phyloP scores from a whole-genome alignment of 1,140 invertebrate genomes.

The Callitettix versicolor region DNA sequence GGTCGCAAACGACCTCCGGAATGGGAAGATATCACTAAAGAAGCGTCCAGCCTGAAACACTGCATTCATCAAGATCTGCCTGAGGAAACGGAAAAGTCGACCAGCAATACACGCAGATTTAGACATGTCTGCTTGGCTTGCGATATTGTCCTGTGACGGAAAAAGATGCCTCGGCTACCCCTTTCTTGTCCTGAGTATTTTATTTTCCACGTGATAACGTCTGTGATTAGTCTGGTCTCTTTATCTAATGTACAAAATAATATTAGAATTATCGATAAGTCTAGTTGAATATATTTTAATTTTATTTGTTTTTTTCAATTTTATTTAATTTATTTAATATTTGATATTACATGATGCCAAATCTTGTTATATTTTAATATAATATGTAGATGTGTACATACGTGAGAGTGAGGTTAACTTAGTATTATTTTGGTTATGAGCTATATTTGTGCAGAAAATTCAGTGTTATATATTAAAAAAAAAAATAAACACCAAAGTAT shows the following conservation, averaged over 20 bases:
- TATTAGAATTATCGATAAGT: neutral
- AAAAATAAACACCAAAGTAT: no score
- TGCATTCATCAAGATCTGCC: neutral
- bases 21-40: neutral
- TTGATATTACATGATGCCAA: no score
- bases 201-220: neutral
- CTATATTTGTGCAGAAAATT: no score
- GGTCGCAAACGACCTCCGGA: neutral
- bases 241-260: constrained; percentile 4
- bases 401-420: no score
- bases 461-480: no score
- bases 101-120: neutral
- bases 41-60: neutral
- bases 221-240: constrained; percentile 2
- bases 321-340: no score
- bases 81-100: neutral
- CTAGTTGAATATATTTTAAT: constrained; percentile 9
- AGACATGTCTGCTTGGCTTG: constrained; percentile 17
- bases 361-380: no score
- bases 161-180: neutral
- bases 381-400: no score
- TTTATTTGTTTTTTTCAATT: constrained; percentile 2
- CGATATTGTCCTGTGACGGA: constrained; percentile 21
- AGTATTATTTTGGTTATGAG: no score
- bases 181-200: constrained; percentile 3